Conservation (phyloP, 2,113 vertebrate species). For the Nyctibius bracteatus region DNA sequence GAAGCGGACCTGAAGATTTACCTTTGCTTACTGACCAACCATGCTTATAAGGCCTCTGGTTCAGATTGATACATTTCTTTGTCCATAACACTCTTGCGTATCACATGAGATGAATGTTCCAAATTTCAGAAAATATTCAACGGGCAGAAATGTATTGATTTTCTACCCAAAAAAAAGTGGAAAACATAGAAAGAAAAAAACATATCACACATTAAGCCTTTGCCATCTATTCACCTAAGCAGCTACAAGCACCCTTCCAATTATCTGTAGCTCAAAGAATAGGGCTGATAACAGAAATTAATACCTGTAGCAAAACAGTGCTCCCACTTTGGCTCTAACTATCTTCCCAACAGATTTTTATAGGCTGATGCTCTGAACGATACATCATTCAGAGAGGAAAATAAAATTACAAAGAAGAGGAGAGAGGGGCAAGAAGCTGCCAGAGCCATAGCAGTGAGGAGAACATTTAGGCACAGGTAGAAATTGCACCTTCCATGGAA, state of each 20-base stretch:
- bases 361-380: background rate
- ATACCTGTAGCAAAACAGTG: background rate
- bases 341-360: background rate
- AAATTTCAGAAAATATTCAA: background rate
- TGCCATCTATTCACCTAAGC: background rate
- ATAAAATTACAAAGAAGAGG: background rate
- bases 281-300: background rate
- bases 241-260: background rate
- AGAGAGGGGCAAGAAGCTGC: background rate
- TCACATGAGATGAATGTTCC: rapidly evolving
- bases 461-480: background rate
- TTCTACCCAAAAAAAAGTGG: background rate
- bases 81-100: background rate
- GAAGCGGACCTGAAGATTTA: background rate
- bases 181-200: background rate
- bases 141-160: background rate
- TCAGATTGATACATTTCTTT: background rate
- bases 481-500: background rate
- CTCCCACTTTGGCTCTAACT: background rate
- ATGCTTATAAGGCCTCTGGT: background rate
- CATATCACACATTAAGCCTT: background rate
- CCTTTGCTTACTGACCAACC: background rate
- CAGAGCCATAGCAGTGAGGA: background rate
- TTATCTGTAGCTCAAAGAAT: background rate
- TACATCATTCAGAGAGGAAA: background rate